These are phyloP conservation scores for Lichenostomus cassidix DNA, from an alignment of 2,113 vertebrate genomes.

Conservation along the genomic window DNA sequence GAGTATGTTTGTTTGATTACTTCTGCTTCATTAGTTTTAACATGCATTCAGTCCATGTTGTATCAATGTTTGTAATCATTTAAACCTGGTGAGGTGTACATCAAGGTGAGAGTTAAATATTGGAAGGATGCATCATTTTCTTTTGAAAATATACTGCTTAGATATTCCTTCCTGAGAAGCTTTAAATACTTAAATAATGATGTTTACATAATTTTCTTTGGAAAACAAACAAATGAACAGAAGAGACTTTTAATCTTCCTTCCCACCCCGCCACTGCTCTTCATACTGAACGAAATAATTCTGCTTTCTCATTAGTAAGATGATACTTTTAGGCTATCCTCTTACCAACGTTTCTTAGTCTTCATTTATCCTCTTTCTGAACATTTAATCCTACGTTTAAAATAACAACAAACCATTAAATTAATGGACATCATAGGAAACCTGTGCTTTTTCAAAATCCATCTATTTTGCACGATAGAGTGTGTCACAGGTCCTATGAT, in stretches of 20 bases:
- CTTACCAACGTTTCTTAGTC: not conserved
- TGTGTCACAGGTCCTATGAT: not conserved
- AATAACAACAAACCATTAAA: not conserved
- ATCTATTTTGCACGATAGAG: not conserved
- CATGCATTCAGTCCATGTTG: not conserved
- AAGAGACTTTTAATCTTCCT: not conserved
- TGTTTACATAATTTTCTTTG: not conserved
- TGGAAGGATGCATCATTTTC: not conserved
- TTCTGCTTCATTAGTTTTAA: not conserved
- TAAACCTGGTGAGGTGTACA: not conserved
- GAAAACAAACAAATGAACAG: not conserved
- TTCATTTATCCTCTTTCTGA: constrained; percentile 27
- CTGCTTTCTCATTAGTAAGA: constrained; percentile 3
- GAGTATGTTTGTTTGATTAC: not conserved
- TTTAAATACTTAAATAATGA: not conserved
- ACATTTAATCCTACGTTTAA: not conserved
- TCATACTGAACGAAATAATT: not conserved
- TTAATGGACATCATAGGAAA: not conserved
- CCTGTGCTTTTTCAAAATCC: not conserved
- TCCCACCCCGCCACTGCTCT: rapidly evolving
- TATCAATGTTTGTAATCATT: not conserved
- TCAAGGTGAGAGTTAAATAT: not conserved
- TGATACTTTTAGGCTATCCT: not conserved
- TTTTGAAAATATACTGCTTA: not conserved
- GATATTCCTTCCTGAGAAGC: not conserved